These are phyloP conservation scores for Hypsibius dujardini DNA, from an alignment of 1,140 invertebrate species.

Conservation along the genomic window DNA sequence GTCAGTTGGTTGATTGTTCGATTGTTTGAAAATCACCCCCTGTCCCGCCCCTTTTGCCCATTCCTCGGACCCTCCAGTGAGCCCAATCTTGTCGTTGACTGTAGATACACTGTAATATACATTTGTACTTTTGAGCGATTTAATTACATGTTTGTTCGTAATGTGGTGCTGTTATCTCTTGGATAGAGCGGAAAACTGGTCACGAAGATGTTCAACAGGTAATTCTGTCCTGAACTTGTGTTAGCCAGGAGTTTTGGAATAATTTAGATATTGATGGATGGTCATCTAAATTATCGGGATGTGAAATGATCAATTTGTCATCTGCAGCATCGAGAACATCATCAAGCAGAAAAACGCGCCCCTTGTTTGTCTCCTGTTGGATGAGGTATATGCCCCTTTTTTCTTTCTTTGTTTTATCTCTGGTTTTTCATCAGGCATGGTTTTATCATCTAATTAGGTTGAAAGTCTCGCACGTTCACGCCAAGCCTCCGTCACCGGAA, in stretches of 20 bases:
- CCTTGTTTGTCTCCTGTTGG: constrained; percentile 75
- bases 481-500: constrained; percentile 43
- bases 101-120: neutral
- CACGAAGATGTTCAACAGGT: constrained; percentile 69
- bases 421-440: too few relatives aligned
- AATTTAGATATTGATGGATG: too few relatives aligned
- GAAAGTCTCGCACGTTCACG: constrained; percentile 71
- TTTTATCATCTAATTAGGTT: too few relatives aligned
- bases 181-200: constrained; percentile 81
- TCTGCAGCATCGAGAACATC: constrained; percentile 62
- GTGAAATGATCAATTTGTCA: too few relatives aligned
- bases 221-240: too few relatives aligned
- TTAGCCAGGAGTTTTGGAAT: too few relatives aligned
- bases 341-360: constrained; percentile 53
- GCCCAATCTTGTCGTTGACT: neutral
- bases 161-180: neutral
- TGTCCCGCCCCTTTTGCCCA: neutral
- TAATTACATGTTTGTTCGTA: neutral
- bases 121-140: neutral
- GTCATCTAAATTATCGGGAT: too few relatives aligned
- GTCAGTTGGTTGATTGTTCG: too few relatives aligned
- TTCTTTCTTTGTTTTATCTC: too few relatives aligned
- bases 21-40: too few relatives aligned
- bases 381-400: constrained; percentile 98
- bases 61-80: neutral